Conservation (phyloP, 2,113 vertebrate genomes). For the Mastomys natalensis region DNA sequence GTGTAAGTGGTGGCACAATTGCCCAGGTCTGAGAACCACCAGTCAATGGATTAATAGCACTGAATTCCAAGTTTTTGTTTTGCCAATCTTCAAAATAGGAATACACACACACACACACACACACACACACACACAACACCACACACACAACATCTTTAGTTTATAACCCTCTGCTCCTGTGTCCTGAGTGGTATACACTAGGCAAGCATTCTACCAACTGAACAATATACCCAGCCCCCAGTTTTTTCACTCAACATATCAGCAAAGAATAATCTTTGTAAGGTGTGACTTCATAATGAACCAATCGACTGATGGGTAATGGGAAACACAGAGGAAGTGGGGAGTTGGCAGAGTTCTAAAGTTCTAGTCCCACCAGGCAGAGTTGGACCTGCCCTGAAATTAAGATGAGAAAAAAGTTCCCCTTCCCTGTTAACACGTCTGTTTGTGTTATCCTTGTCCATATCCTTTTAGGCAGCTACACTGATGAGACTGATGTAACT, state of each 20-base stretch:
- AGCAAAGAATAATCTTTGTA: slow-evolving; percentile 1
- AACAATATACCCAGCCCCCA: background rate
- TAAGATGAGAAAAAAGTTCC: background rate
- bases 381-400: background rate
- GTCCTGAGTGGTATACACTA: background rate
- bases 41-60: background rate
- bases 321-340: background rate
- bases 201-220: background rate
- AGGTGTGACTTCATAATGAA: background rate
- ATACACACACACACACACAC: too few relatives aligned
- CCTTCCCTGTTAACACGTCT: background rate
- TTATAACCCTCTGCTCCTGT: background rate
- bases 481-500: too few relatives aligned
- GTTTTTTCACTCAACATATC: background rate
- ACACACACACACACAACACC: too few relatives aligned
- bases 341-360: background rate
- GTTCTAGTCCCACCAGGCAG: background rate
- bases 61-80: background rate
- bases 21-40: background rate
- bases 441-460: background rate
- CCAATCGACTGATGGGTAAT: background rate
- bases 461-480: background rate
- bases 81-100: background rate
- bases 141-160: too few relatives aligned
- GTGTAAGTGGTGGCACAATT: too few relatives aligned